Base-by-base conservation (phyloP, 2,888 invertebrate genomes). In the Lasioglossum vierecki region DNA sequence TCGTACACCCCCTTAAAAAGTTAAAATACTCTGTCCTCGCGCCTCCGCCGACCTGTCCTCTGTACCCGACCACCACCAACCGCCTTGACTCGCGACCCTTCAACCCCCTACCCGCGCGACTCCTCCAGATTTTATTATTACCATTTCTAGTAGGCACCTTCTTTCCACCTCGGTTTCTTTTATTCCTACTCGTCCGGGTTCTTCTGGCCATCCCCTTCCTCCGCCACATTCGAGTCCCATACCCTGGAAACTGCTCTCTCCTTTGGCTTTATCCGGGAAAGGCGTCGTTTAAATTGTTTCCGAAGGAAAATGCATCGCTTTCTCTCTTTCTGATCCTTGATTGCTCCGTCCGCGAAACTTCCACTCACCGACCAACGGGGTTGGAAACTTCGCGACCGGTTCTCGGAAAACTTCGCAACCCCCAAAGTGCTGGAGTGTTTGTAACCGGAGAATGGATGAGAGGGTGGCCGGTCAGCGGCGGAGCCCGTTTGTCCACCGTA, bases 1-100 rank as follows among this genome's bases (percentile, higher is more conserved):
- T 84, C 90, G 85, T 88, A 85, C 87, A 89, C 88, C 85, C 92
- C 91, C 91, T 92, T 92, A 91, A 92, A 94, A 94, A 94, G 93
- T 94, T 94, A 92, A 94, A 94, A 94, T 94, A 93, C 92, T 92
- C 93, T 91, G 90, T 91, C 91, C 93, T 91, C 91, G 89, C 91
- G 88, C 92, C 90, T 87, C 84, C 87, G 82, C 86, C 83, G 86
- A 80, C 87, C 88, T 85, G 87, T 79, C 87, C 87, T 82, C 89
- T 83, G 79, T 77, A n/a, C 81, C 76, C 88, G 41, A 83, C 86
- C 88, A 60, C 83, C 82, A 35, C 82, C 88, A 84, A 88, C 79
- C 86, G 76, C 84, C 80, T 79, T 75, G 80, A 76, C 82, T 82
- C 86, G 77, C 88, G 79, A 79, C 87, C 85, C 85, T 88, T 57